phyloP scores from a whole-genome alignment of 2,113 vertebrate genomes.

The Phoxinus phoxinus region DNA sequence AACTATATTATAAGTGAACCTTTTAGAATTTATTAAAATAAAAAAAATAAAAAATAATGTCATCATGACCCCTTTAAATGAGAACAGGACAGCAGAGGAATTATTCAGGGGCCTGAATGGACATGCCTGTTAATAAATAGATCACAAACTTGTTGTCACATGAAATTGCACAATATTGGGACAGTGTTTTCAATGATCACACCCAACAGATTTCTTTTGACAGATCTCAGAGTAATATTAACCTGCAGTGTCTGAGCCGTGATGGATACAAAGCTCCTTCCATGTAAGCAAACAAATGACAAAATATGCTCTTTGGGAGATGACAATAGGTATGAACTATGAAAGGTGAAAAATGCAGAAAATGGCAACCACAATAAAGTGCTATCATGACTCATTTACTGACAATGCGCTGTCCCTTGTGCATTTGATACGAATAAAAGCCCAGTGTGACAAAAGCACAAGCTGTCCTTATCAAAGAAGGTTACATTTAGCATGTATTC shows the following conservation, averaged over 20 bases:
- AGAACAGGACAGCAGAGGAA: background rate
- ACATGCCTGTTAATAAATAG: background rate
- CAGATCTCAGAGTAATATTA: background rate
- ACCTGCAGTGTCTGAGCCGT: background rate
- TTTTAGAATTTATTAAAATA: too few relatives aligned
- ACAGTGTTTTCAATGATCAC: background rate
- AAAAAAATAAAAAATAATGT: too few relatives aligned
- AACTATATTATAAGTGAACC: too few relatives aligned
- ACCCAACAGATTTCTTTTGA: background rate
- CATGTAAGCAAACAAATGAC: background rate
- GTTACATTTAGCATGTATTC: background rate
- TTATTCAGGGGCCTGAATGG: background rate
- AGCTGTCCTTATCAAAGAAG: background rate
- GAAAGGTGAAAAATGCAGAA: background rate
- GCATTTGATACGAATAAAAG: background rate
- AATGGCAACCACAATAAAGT: background rate
- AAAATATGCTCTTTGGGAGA: background rate
- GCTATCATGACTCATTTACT: background rate
- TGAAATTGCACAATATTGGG: background rate
- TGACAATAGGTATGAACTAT: background rate
- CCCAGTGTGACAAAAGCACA: conserved; percentile 4
- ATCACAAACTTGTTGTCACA: background rate
- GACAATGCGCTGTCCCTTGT: background rate
- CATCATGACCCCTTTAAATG: background rate
- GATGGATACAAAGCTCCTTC: background rate